A percentile compares a stretch with the other conserved stretches of the same genome.
Conservation (phyloP, 1,140 invertebrate species). For the Pseudobourletiella spinata region DNA sequence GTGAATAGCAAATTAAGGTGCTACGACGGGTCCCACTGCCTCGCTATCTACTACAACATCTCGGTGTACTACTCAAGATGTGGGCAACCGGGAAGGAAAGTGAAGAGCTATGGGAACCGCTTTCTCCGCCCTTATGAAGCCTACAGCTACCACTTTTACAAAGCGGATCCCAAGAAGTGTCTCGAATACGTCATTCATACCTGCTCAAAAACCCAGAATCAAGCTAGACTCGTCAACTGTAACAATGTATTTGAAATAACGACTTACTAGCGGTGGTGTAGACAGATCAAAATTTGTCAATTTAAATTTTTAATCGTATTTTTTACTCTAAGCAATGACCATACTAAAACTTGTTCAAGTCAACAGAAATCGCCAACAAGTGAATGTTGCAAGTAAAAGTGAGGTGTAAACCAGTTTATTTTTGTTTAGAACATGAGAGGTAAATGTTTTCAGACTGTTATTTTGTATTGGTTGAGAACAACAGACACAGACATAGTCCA, state of each 20-base stretch:
- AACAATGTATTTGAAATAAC: neutral
- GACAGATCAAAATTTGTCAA: too few relatives aligned
- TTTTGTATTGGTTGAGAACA: too few relatives aligned
- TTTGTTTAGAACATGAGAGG: too few relatives aligned
- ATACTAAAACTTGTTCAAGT: too few relatives aligned
- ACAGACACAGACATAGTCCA: too few relatives aligned
- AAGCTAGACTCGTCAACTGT: neutral
- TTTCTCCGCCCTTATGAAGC: neutral
- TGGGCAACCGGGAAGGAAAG: neutral
- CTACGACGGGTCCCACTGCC: neutral
- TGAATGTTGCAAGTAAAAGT: too few relatives aligned
- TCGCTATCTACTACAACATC: neutral
- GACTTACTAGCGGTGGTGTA: too few relatives aligned
- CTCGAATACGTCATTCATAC: conserved; percentile 2
- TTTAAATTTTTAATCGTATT: too few relatives aligned
- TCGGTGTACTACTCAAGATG: neutral
- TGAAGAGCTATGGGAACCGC: neutral
- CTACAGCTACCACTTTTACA: neutral
- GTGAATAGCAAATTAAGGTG: neutral
- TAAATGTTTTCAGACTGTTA: too few relatives aligned
- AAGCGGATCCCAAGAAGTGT: neutral
- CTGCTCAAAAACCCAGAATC: neutral
- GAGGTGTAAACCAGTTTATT: too few relatives aligned
- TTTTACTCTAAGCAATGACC: too few relatives aligned
- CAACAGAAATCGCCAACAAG: too few relatives aligned